Percentiles rank a stretch among this genome's conserved stretches.
phyloP scores from a whole-genome alignment of 2,113 vertebrate species.

The Rhadina sibilatrix region DNA sequence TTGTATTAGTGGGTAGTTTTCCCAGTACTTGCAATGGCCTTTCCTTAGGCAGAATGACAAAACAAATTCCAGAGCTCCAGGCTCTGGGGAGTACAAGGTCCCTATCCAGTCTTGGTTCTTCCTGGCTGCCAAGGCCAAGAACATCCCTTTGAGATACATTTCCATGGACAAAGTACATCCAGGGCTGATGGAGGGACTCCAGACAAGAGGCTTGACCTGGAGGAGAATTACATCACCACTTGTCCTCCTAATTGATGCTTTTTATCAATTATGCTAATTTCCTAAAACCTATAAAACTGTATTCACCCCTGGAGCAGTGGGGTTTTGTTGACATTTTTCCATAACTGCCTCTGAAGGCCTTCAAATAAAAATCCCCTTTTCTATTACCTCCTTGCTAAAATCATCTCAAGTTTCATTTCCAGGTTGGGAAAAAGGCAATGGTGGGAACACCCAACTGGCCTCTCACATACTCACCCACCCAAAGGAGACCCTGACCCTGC shows the following conservation, averaged over 20 bases:
- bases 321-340: not conserved
- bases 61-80: not conserved
- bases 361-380: not conserved
- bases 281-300: not conserved
- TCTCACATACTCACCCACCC: not conserved
- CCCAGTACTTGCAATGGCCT: not conserved
- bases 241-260: not conserved
- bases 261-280: not conserved
- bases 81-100: not conserved
- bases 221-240: not conserved
- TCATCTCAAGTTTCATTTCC: not conserved
- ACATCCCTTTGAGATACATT: not conserved
- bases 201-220: not conserved
- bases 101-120: not conserved
- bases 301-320: not conserved
- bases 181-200: too few species aligned
- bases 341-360: not conserved
- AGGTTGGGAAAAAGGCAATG: not conserved
- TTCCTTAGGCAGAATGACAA: not conserved
- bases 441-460: not conserved
- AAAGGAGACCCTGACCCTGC: not conserved
- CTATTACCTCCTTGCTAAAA: not conserved
- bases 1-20: not conserved
- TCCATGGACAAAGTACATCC: not conserved
- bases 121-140: not conserved